phyloP scores from a whole-genome alignment of 2,113 vertebrate genomes.

The Corythoichthys haematopterus region DNA sequence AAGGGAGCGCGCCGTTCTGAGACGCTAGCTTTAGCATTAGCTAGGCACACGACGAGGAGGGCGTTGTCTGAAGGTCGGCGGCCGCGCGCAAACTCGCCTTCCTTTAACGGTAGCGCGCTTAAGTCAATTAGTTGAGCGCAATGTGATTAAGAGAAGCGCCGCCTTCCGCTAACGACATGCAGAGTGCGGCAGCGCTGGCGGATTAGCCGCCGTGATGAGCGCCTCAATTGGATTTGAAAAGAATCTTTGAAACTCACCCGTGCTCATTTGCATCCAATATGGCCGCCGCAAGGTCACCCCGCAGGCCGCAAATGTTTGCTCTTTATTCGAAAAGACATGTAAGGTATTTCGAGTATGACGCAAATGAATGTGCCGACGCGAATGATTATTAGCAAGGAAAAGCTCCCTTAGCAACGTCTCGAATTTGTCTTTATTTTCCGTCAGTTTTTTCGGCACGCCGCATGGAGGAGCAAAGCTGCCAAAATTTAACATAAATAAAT shows the following conservation, averaged over 20 bases:
- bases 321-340: too few relatives aligned
- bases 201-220: not conserved
- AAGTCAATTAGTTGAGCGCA: conserved; percentile 3
- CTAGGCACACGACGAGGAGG: not conserved
- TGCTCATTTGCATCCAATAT: not conserved
- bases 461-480: too few relatives aligned
- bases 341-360: too few relatives aligned
- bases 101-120: not conserved
- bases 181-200: not conserved
- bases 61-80: not conserved
- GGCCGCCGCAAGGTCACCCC: not conserved
- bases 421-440: too few relatives aligned
- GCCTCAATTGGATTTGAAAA: conserved; percentile 3
- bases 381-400: too few relatives aligned
- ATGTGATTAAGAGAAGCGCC: not conserved
- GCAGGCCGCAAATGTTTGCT: not conserved
- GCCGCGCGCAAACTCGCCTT: not conserved
- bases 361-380: too few relatives aligned
- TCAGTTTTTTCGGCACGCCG: too few relatives aligned
- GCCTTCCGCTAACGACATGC: conserved; percentile 1
- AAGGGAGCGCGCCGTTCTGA: too few relatives aligned
- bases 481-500: too few relatives aligned
- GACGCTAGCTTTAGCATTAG: not conserved
- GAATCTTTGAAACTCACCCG: not conserved
- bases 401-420: too few relatives aligned